A percentile compares a stretch with the other conserved stretches of the same genome.
phyloP scores from a whole-genome alignment of 2,888 invertebrate species.

The Mycogona germanica region DNA sequence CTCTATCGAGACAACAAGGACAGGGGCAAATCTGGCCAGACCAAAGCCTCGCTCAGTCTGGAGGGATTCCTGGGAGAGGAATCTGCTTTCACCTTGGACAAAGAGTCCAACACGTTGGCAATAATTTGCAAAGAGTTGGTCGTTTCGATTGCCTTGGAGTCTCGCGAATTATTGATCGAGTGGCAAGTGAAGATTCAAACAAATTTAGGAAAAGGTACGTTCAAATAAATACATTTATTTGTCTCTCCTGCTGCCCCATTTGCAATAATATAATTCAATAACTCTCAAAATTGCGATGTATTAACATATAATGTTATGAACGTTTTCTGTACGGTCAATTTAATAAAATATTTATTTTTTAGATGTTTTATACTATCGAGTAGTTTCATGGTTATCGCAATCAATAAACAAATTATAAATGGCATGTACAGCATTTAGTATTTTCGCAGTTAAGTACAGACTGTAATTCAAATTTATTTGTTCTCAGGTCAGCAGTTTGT shows the following conservation, averaged over 20 bases:
- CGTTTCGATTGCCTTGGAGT: conserved; percentile 75
- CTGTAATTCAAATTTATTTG: neutral
- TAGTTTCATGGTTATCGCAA: no score
- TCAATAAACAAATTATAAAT: no score
- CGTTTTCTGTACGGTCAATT: no score
- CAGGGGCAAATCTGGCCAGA: conserved; percentile 71
- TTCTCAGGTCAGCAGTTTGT: conserved; percentile 60
- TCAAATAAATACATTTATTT: no score
- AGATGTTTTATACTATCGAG: neutral
- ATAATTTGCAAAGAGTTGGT: conserved; percentile 78
- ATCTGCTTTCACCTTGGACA: conserved; percentile 75
- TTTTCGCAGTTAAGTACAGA: no score
- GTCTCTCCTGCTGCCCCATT: no score
- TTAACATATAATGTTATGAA: no score
- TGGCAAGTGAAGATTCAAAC: conserved; percentile 80
- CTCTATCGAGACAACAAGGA: conserved; percentile 80
- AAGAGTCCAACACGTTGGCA: conserved; percentile 80
- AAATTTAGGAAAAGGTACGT: conserved; percentile 68
- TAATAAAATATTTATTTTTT: no score
- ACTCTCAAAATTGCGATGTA: no score
- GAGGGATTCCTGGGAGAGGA: conserved; percentile 80
- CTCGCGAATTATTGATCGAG: conserved; percentile 69
- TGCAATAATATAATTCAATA: no score
- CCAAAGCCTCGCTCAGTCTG: conserved; percentile 73
- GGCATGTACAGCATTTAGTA: no score